A percentile compares a stretch with the other conserved stretches of the same genome.
phyloP scores from a whole-genome alignment of 2,888 invertebrate genomes.

The Brenthis hecate region DNA sequence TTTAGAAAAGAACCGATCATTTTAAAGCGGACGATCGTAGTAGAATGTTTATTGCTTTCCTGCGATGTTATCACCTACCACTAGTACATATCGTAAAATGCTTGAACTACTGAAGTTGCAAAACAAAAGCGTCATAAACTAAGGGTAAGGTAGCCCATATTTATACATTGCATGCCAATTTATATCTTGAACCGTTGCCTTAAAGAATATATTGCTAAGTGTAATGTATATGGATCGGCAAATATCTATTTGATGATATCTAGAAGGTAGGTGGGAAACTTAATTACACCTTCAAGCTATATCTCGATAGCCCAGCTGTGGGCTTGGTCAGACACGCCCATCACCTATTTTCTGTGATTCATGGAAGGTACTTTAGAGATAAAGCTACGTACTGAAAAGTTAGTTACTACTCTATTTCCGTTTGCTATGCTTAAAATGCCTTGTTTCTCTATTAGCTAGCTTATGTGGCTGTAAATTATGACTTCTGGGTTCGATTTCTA shows the following conservation, averaged over 20 bases:
- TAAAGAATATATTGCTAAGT: slow-evolving; percentile 30
- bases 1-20: slow-evolving; percentile 9
- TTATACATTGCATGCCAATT: slow-evolving; percentile 26
- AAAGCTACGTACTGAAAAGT: slow-evolving; percentile 6
- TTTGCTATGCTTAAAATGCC: neutral
- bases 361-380: slow-evolving; percentile 4
- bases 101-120: slow-evolving; percentile 49
- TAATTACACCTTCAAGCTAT: slow-evolving; percentile 59
- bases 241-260: slow-evolving; percentile 40
- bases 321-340: slow-evolving; percentile 39
- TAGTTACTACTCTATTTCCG: neutral
- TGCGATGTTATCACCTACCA: slow-evolving; percentile 35
- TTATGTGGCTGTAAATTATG: too few species aligned
- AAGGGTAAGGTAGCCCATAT: slow-evolving; percentile 44
- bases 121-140: slow-evolving; percentile 61
- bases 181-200: slow-evolving; percentile 38
- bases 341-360: slow-evolving; percentile 19
- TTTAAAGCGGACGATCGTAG: slow-evolving; percentile 3
- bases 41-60: slow-evolving; percentile 4
- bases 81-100: slow-evolving; percentile 37
- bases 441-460: too few species aligned
- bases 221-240: slow-evolving; percentile 22
- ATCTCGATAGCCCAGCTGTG: slow-evolving; percentile 30
- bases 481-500: too few species aligned
- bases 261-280: slow-evolving; percentile 51